Evolutionary conservation across 2,797 vertebrate genomes (phyloP), one percentile per base, ranked within the genome.

Genomic region (Acrossocheilus wenchowensis): DNA sequence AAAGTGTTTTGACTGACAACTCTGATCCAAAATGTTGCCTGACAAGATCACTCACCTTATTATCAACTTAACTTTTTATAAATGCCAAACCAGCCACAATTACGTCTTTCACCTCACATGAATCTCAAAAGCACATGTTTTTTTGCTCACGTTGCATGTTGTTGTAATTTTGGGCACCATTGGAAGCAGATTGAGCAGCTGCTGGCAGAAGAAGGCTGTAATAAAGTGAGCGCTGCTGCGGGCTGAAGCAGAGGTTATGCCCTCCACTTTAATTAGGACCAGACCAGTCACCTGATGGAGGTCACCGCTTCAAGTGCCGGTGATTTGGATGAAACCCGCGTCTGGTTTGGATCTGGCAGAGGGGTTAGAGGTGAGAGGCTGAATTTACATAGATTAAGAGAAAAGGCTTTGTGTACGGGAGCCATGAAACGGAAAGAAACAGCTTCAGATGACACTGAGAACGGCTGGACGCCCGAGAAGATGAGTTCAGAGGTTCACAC

Each of bases 211-310:
- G 64, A 74, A 75, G 90, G 77, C 21, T 87, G 87, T 78, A 89
- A 90, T 90, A 89, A 88, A 60, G 64, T 11, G 36, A 72, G 84
- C 17, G 6, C 50, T 73, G 84, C 83, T 81, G 57, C 69, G 89
- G 85, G 86, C 82, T 82, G 90, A 87, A 89, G 90, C 84, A 84
- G 83, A 87, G 87, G 84, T 87, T 85, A 85, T 81, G 90, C 86
- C 88, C 87, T 86, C 52, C 77, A 48, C 81, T 87, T 86, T 92
- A 92, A 92, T 90, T 81, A 91, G 87, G 82, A 84, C 87, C 90
- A 91, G 88, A 87, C 89, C 71, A 48, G 87, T 89, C 89, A 91
- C 89, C 84, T 90, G 88, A 85, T 64, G 83, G 88, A 81, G 90
- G 90, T 89, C 84, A 86, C 17, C 45, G 48, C 73, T 85, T 88